Percentiles rank a stretch among this genome's conserved stretches.
These are phyloP conservation scores for Drosophila paranaensis DNA, from an alignment of 2,888 invertebrate genomes.

Conservation along the genomic window DNA sequence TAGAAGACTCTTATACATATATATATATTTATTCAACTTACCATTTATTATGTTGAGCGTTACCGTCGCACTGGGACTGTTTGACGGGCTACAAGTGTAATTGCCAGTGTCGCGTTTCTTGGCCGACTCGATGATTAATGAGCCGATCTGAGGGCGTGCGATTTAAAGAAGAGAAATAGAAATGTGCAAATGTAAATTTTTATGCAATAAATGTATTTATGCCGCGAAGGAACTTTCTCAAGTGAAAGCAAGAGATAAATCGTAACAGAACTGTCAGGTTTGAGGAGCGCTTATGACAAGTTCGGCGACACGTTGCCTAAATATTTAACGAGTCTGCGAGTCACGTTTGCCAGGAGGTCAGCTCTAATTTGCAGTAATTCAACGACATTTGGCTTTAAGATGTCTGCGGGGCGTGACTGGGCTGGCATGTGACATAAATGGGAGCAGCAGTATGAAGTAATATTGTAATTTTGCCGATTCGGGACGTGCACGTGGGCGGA, in stretches of 20 bases:
- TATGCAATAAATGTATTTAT: constrained; percentile 13
- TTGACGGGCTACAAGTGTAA: constrained; percentile 98
- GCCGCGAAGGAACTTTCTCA: neutral
- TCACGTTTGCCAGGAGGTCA: constrained; percentile 36
- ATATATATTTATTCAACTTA: constrained; percentile 85
- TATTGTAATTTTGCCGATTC: constrained; percentile 57
- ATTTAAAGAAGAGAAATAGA: constrained; percentile 12
- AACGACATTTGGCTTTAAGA: constrained; percentile 20
- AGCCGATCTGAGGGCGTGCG: constrained; percentile 82
- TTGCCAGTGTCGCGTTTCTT: constrained; percentile 87
- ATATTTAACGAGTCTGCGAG: constrained; percentile 43
- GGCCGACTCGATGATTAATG: constrained; percentile 85
- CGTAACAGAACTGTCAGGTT: constrained; percentile 5
- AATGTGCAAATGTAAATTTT: constrained; percentile 18
- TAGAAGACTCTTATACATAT: no score
- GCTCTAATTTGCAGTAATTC: constrained; percentile 30
- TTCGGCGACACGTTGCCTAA: constrained; percentile 33
- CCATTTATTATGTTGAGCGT: constrained; percentile 96
- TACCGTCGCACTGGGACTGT: constrained; percentile 95
- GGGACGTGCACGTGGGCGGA: constrained; percentile 4
- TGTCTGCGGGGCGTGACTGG: neutral
- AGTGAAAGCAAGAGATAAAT: constrained; percentile 9
- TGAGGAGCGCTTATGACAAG: constrained; percentile 24
- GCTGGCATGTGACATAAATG: constrained; percentile 53
- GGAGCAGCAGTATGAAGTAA: constrained; percentile 56